Evolutionary conservation across 2,888 invertebrate genomes (phyloP).

Genomic region (Pseudococcus jackbeardsleyi): DNA sequence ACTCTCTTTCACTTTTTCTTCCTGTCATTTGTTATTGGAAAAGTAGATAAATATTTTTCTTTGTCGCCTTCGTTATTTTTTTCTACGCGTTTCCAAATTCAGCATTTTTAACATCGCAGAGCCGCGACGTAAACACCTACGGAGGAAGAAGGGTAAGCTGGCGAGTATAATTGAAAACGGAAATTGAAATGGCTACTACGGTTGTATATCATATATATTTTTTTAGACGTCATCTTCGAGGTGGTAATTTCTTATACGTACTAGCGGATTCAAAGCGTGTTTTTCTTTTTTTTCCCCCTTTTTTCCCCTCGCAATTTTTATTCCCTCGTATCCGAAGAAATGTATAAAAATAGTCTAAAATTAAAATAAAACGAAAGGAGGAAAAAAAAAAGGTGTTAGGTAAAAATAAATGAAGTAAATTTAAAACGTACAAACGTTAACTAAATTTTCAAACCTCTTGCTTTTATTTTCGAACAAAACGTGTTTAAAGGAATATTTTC

Average conservation of each 20-base stretch:
- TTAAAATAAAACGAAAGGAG: neutral
- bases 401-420: constrained; percentile 42
- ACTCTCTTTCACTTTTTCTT: constrained; percentile 49
- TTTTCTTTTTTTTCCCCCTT: neutral
- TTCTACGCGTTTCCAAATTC: constrained; percentile 39
- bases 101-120: neutral
- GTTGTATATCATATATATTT: constrained; percentile 39
- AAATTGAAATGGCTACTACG: constrained; percentile 43
- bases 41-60: constrained; percentile 55
- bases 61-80: constrained; percentile 48
- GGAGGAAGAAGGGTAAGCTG: neutral
- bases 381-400: neutral
- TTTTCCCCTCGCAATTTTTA: too few species aligned
- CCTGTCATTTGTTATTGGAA: constrained; percentile 55
- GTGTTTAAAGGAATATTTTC: constrained; percentile 55
- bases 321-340: too few species aligned
- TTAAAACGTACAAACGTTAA: constrained; percentile 47
- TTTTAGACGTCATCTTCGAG: constrained; percentile 23
- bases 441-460: constrained; percentile 50
- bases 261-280: neutral
- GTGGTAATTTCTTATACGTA: constrained; percentile 21
- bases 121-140: neutral
- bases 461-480: constrained; percentile 52
- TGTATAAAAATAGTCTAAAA: constrained; percentile 15
- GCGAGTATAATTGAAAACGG: constrained; percentile 45